Evolutionary conservation across 2,888 invertebrate species (phyloP).

Genomic region (Julus scandinavius): DNA sequence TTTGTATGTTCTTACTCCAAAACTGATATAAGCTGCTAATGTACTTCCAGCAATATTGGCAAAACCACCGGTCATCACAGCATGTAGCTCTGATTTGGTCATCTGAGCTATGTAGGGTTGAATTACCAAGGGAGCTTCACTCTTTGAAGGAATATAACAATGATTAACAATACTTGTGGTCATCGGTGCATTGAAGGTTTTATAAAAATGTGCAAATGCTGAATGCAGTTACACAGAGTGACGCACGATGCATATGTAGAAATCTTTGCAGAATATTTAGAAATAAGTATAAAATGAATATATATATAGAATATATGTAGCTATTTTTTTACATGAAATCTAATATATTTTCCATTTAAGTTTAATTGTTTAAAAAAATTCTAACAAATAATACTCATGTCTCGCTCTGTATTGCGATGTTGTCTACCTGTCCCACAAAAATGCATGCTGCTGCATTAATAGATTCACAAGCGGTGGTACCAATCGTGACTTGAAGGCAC

Average conservation of each 20-base stretch:
- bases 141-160: slow-evolving; percentile 70
- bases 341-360: too few species aligned
- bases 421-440: slow-evolving; percentile 87
- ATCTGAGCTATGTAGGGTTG: slow-evolving; percentile 85
- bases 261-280: too few species aligned
- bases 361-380: too few species aligned
- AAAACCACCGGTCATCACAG: slow-evolving; percentile 94
- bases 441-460: slow-evolving; percentile 92
- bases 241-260: neutral
- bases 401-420: neutral
- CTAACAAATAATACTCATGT: neutral
- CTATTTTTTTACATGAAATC: too few species aligned
- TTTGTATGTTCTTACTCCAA: slow-evolving; percentile 74
- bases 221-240: neutral
- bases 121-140: slow-evolving; percentile 89
- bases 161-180: neutral
- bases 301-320: too few species aligned
- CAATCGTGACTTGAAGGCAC: slow-evolving; percentile 77
- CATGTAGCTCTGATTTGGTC: slow-evolving; percentile 91
- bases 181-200: neutral
- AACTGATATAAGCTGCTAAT: slow-evolving; percentile 89
- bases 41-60: slow-evolving; percentile 94
- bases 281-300: too few species aligned
- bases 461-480: slow-evolving; percentile 94
- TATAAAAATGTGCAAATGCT: neutral